phyloP scores from a whole-genome alignment of 2,888 invertebrate species.

The Harpagoxenus sublaevis region DNA sequence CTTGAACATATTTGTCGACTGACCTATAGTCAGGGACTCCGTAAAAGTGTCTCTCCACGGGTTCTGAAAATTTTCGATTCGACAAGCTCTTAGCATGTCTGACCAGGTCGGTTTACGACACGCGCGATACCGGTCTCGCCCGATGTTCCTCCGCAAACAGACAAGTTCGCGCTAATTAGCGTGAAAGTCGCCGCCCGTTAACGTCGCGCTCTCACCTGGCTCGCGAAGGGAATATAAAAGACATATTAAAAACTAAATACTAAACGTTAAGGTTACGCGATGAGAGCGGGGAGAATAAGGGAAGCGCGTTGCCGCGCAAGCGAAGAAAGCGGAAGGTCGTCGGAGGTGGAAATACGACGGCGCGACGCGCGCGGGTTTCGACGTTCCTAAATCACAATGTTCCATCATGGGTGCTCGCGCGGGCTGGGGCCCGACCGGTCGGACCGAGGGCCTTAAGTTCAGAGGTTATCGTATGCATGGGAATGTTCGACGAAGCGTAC shows the following conservation, averaged over 20 bases:
- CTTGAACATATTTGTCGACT: not conserved
- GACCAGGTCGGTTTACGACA: not conserved
- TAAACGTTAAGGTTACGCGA: not conserved
- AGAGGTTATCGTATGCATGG: slow-evolving; percentile 76
- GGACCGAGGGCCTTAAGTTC: slow-evolving; percentile 65
- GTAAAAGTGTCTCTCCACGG: not conserved
- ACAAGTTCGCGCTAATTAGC: slow-evolving; percentile 8
- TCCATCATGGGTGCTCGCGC: slow-evolving; percentile 55
- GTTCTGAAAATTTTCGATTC: not conserved
- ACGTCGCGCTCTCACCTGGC: not conserved
- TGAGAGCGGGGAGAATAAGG: not conserved
- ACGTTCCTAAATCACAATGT: slow-evolving; percentile 74
- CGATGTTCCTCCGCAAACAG: not conserved
- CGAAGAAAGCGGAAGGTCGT: slow-evolving; percentile 44
- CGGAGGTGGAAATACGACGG: slow-evolving; percentile 14
- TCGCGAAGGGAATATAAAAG: not conserved
- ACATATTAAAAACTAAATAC: not conserved
- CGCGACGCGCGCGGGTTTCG: slow-evolving; percentile 17
- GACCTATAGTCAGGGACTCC: not conserved
- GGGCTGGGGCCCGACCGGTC: slow-evolving; percentile 47
- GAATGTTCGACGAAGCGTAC: slow-evolving; percentile 65
- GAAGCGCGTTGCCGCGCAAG: not conserved
- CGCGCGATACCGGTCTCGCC: not conserved
- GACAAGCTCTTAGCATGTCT: not conserved
- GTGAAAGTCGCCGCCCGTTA: slow-evolving; percentile 12